phyloP scores from a whole-genome alignment of 2,113 vertebrate species.

The Eptesicus fuscus region DNA sequence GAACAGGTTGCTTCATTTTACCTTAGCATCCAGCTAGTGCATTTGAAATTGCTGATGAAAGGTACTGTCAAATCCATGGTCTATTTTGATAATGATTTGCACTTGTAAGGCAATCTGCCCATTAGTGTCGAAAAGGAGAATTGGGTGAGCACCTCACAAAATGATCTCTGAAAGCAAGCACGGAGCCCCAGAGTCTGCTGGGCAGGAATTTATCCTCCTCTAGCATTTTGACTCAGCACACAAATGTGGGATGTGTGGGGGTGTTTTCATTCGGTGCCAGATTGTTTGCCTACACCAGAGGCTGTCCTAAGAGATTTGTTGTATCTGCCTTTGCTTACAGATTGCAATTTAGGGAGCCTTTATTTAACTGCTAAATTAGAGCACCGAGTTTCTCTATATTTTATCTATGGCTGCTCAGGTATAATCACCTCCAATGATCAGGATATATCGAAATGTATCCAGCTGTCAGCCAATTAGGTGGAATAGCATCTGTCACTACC shows the following conservation, averaged over 20 bases:
- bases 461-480: background rate
- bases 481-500: slow-evolving; percentile 7
- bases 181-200: background rate
- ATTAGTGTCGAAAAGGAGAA: slow-evolving; percentile 52
- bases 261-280: slow-evolving; percentile 52
- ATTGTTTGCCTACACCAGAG: slow-evolving; percentile 55
- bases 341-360: slow-evolving; percentile 45
- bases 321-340: slow-evolving; percentile 52
- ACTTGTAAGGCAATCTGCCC: slow-evolving; percentile 64
- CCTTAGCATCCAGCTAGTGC: slow-evolving; percentile 27
- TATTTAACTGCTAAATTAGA: background rate
- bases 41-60: slow-evolving; percentile 67
- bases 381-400: background rate
- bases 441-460: background rate
- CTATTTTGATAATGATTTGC: slow-evolving; percentile 63
- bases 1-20: slow-evolving; percentile 59
- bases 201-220: slow-evolving; percentile 39
- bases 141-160: background rate
- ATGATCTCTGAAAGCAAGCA: slow-evolving; percentile 40
- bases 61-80: slow-evolving; percentile 45
- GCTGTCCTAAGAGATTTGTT: slow-evolving; percentile 48
- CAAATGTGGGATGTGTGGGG: slow-evolving; percentile 40
- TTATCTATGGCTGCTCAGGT: background rate
- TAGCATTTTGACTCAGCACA: slow-evolving; percentile 66
- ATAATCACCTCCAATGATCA: background rate